Evolutionary conservation across 2,888 invertebrate genomes (phyloP).

Genomic region (Drosophila nigricruria): DNA sequence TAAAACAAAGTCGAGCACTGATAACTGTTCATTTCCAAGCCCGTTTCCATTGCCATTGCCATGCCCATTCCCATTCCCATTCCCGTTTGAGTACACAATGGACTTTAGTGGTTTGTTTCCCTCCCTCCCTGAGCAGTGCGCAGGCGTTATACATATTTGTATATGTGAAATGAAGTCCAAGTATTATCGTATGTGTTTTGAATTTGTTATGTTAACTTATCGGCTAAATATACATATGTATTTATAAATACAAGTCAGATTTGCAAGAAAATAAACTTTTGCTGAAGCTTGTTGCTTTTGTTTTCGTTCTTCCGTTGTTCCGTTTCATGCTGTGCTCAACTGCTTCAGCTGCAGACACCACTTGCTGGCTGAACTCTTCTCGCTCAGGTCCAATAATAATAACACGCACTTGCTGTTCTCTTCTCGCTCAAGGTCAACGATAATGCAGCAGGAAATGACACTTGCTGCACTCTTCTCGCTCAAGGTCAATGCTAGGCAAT

Average conservation of each 20-base stretch:
- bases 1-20: conserved; percentile 21
- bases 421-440: conserved; percentile 2
- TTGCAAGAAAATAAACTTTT: conserved; percentile 1
- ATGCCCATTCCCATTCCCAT: conserved; percentile 4
- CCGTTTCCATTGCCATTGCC: conserved; percentile 4
- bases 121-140: conserved; percentile 30
- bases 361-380: conserved; percentile 53
- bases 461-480: conserved; percentile 49
- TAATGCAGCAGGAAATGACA: not conserved
- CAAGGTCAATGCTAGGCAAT: conserved; percentile 63
- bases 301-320: not conserved
- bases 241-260: not conserved
- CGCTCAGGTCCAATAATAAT: conserved; percentile 31
- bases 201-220: conserved; percentile 29
- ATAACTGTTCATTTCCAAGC: conserved; percentile 25
- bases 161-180: not conserved
- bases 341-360: conserved; percentile 2
- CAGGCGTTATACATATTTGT: conserved; percentile 29
- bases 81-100: conserved; percentile 8
- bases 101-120: conserved; percentile 27
- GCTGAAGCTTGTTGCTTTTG: not conserved
- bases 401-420: conserved; percentile 1
- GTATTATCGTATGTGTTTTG: conserved; percentile 19
- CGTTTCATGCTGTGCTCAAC: not conserved
- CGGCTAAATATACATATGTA: not conserved